Evolutionary conservation across 2,888 invertebrate species (phyloP).

Genomic region (Drosophila prolongata): DNA sequence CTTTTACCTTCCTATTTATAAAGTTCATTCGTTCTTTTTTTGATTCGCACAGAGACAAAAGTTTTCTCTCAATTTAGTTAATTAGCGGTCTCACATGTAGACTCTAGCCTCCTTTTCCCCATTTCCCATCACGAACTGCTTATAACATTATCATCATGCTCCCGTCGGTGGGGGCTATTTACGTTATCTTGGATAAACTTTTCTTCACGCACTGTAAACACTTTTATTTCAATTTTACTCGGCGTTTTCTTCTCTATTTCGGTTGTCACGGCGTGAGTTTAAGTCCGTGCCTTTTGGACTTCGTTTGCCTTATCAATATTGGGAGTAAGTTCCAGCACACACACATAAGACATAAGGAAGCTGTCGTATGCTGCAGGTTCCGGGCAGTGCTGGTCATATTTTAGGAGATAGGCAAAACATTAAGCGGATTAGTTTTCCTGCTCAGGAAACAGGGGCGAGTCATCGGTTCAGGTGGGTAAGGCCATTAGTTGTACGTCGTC

Average conservation of each 20-base stretch:
- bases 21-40: slow-evolving; percentile 12
- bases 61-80: slow-evolving; percentile 72
- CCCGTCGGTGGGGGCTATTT: slow-evolving; percentile 53
- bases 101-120: slow-evolving; percentile 8
- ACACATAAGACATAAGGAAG: slow-evolving; percentile 23
- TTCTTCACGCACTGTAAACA: slow-evolving; percentile 26
- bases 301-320: slow-evolving; percentile 40
- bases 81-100: slow-evolving; percentile 55
- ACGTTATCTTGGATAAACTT: slow-evolving; percentile 39
- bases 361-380: slow-evolving; percentile 27
- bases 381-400: slow-evolving; percentile 53
- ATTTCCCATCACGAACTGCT: slow-evolving; percentile 37
- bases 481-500: slow-evolving; percentile 49
- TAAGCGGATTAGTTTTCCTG: slow-evolving; percentile 73
- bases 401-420: slow-evolving; percentile 73
- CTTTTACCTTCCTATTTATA: neutral
- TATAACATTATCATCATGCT: slow-evolving; percentile 61
- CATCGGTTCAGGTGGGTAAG: slow-evolving; percentile 39
- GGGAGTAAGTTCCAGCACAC: slow-evolving; percentile 44
- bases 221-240: slow-evolving; percentile 33
- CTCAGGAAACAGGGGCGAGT: slow-evolving; percentile 6
- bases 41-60: slow-evolving; percentile 41
- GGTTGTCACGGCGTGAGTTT: slow-evolving; percentile 27
- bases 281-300: slow-evolving; percentile 32
- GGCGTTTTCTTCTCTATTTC: slow-evolving; percentile 19